Conservation (phyloP, 2,888 invertebrate species). For the Alitta virens region DNA sequence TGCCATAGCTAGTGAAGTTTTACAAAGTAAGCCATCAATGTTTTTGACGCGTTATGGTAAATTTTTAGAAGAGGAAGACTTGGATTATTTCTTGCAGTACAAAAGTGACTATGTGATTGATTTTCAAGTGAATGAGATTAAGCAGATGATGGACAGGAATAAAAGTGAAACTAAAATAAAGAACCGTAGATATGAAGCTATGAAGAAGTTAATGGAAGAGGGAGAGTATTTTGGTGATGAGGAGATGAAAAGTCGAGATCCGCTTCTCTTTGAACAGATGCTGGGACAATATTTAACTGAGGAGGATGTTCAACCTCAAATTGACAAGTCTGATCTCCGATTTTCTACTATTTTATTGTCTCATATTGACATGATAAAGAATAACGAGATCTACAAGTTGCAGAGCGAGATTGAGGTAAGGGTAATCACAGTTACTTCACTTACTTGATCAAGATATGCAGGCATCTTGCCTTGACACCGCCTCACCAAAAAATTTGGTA, state of each 20-base stretch:
- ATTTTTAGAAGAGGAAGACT: conserved; percentile 67
- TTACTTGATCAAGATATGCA: too few species aligned
- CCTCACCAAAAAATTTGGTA: too few species aligned
- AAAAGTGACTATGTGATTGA: conserved; percentile 63
- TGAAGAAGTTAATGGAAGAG: conserved; percentile 69
- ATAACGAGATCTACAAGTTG: conserved; percentile 65
- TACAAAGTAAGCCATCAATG: conserved; percentile 66
- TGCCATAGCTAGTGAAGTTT: conserved; percentile 67
- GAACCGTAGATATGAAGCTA: conserved; percentile 80
- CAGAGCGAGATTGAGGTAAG: conserved; percentile 60
- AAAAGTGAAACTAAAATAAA: conserved; percentile 55
- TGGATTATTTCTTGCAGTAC: conserved; percentile 67
- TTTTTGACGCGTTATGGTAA: conserved; percentile 79
- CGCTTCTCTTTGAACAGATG: conserved; percentile 83
- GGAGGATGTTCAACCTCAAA: conserved; percentile 65
- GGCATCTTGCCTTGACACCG: too few species aligned
- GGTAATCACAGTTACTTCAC: neutral
- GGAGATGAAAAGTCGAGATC: conserved; percentile 91
- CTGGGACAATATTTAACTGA: conserved; percentile 81
- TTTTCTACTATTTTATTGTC: conserved; percentile 78
- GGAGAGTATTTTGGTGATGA: conserved; percentile 69
- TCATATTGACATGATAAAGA: conserved; percentile 68
- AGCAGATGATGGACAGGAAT: conserved; percentile 30
- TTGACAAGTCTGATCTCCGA: conserved; percentile 48
- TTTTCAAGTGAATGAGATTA: conserved; percentile 65